phyloP scores from a whole-genome alignment of 2,113 vertebrate genomes.

The Ranitomeya variabilis region DNA sequence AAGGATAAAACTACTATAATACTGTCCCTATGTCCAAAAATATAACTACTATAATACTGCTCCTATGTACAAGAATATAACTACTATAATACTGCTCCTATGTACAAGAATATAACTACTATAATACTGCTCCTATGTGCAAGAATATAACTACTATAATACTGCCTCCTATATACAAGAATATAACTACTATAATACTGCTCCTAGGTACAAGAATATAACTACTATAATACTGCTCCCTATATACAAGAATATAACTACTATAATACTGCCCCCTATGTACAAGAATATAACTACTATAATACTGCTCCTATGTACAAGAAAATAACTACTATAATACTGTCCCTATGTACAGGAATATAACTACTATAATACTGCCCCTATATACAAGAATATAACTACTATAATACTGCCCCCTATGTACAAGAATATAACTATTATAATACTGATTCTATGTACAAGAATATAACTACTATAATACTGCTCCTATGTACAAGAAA shows the following conservation, averaged over 20 bases:
- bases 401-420: neutral
- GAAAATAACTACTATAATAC: neutral
- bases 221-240: neutral
- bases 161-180: no score
- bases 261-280: neutral
- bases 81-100: no score
- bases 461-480: neutral
- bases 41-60: no score
- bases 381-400: neutral
- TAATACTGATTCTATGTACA: neutral
- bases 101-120: no score
- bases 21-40: no score
- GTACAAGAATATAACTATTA: neutral
- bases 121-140: no score
- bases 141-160: no score
- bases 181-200: no score
- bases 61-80: no score
- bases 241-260: neutral
- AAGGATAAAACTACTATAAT: no score
- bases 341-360: neutral
- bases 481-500: neutral
- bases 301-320: constrained; percentile 2
- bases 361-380: neutral
- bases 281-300: neutral
- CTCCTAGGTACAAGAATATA: no score